phyloP scores from a whole-genome alignment of 1,140 invertebrate genomes.

The Aphis gossypii region DNA sequence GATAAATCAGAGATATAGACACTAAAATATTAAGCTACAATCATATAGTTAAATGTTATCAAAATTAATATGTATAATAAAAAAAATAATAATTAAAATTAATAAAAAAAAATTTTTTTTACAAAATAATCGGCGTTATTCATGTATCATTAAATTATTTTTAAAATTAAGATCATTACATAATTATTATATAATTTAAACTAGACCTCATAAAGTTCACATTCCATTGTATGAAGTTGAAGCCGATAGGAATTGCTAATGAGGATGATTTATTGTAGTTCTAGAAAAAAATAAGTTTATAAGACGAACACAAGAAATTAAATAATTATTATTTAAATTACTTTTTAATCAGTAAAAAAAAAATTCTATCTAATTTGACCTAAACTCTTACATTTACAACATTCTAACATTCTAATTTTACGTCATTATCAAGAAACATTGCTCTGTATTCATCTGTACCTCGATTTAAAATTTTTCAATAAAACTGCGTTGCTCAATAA shows the following conservation, averaged over 20 bases:
- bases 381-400: background rate
- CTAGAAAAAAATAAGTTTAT: background rate
- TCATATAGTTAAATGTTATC: background rate
- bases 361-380: constrained; percentile 20
- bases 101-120: background rate
- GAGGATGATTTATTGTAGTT: background rate
- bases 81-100: background rate
- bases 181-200: constrained; percentile 8
- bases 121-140: background rate
- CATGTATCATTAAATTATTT: background rate
- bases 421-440: background rate
- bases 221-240: background rate
- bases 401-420: background rate
- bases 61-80: background rate
- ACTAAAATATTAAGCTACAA: background rate
- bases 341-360: constrained; percentile 31
- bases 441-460: background rate
- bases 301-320: background rate
- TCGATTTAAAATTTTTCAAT: background rate
- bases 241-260: background rate
- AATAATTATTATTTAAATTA: constrained; percentile 9
- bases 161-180: background rate
- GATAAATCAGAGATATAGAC: background rate
- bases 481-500: background rate
- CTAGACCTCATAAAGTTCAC: background rate